phyloP scores from a whole-genome alignment of 2,888 invertebrate genomes.

The Scaeva pyrastri region DNA sequence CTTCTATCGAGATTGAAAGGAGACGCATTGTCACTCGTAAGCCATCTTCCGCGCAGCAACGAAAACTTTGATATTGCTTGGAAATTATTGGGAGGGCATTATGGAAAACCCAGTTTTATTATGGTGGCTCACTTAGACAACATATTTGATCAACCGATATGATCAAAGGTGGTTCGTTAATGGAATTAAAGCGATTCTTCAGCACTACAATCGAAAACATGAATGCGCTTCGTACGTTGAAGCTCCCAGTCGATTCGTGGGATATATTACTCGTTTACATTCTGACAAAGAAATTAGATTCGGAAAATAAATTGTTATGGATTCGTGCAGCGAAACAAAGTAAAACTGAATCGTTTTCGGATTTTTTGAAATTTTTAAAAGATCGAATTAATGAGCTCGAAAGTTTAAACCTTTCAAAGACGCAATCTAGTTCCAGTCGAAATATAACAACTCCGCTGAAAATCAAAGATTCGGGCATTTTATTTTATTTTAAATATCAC shows the following conservation, averaged over 20 bases:
- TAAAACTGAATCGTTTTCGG: not conserved
- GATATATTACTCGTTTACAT: conserved; percentile 23
- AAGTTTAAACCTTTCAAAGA: not conserved
- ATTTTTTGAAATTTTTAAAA: not conserved
- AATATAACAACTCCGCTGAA: not conserved
- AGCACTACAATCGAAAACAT: too few relatives aligned
- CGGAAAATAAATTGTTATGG: not conserved
- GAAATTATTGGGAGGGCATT: conserved; percentile 14
- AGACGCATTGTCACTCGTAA: conserved; percentile 33
- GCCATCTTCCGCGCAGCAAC: conserved; percentile 34
- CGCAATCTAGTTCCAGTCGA: not conserved
- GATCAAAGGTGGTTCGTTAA: not conserved
- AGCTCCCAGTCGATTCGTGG: conserved; percentile 33
- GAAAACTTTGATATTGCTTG: conserved; percentile 40
- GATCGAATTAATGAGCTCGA: not conserved
- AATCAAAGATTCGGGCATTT: conserved; percentile 1
- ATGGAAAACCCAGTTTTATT: conserved; percentile 37
- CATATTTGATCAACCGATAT: conserved; percentile 40
- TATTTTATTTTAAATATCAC: not conserved
- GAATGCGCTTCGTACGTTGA: conserved; percentile 20
- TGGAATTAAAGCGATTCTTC: too few relatives aligned
- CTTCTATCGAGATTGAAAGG: conserved; percentile 27
- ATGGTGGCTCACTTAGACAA: conserved; percentile 38
- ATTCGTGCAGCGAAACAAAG: too few relatives aligned
- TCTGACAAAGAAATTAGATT: conserved; percentile 35